phyloP scores from a whole-genome alignment of 2,113 vertebrate species.

The Cepphus grylle region DNA sequence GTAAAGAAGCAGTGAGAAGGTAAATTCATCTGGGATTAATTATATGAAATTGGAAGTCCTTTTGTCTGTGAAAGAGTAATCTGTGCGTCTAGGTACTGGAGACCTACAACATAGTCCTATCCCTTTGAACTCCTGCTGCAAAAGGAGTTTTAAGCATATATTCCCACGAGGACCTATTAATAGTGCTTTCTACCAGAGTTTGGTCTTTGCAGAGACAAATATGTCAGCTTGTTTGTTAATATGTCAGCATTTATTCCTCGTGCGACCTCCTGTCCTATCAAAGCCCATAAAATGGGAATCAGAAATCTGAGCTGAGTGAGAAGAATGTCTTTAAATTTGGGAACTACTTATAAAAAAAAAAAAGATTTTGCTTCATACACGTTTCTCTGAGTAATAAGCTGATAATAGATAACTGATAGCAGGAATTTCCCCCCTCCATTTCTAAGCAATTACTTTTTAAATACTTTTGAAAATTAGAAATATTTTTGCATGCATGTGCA shows the following conservation, averaged over 20 bases:
- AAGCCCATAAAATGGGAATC: background rate
- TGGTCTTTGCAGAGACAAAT: background rate
- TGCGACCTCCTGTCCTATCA: background rate
- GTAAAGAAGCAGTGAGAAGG: background rate
- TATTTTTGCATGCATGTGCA: background rate
- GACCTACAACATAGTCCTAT: background rate
- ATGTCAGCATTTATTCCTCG: background rate
- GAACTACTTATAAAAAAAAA: background rate
- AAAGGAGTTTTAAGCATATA: background rate
- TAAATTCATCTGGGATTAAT: background rate
- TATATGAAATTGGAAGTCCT: rapidly evolving
- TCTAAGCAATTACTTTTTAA: background rate
- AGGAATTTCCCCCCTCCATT: background rate
- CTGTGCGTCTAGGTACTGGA: background rate
- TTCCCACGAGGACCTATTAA: background rate
- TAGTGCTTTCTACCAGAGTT: background rate
- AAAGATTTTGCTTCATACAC: background rate
- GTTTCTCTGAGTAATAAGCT: background rate
- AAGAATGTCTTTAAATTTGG: background rate
- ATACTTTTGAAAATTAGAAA: background rate
- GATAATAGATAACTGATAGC: background rate
- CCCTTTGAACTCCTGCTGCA: background rate
- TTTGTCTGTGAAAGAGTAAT: background rate
- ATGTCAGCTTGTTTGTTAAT: background rate
- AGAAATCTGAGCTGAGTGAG: background rate